Base-by-base conservation (phyloP, 2,888 invertebrate genomes). In the Sarcophaga rosellei region DNA sequence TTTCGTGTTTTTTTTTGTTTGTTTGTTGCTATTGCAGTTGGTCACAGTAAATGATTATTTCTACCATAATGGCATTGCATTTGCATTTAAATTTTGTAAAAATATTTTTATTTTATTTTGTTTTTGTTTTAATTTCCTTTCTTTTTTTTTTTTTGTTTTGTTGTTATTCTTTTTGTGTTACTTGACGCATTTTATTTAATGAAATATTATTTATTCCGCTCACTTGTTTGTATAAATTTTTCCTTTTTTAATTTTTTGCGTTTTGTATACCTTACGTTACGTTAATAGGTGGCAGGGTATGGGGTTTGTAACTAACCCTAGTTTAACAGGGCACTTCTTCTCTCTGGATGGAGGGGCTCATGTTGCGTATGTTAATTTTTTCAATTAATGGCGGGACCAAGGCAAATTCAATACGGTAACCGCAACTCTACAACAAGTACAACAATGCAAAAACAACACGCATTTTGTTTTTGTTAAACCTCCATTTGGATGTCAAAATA, bases 201-300 rank as follows among this genome's bases (percentile, higher is more conserved):
- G 20, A 69, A 21, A 44, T 69, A 66, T 76, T 70, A 70, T 82
- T 77, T 66, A 73, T 77, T 77, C 63, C 61, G 44, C n/a, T 73
- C 61, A 23, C 65, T 66, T 47, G 62, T 47, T 62, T 53, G 66
- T 61, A 53, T 17, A 35, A n/a, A 66, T 66, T 6, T 21, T 47
- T 8, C 53, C 21, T 10, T 35, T 72, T 82, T 44, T 72, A 35
- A 10, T 17, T 44, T 66, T n/a, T 20, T 53, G 6, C 10, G 8
- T 21, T 5, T 11, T n/a, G 10, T 5, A 61, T 61, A 20, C n/a
- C 6, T 10, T 61, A 20, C 20, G 57, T 17, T 57, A 1, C 4
- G 12, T 57, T 15, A 57, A 17, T 57, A 10, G 57, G 15, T 57
- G 17, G n/a, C 17, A 35, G 10, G 35, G 2, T 35, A 35, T 35